These are phyloP conservation scores for Diorhabda elongata DNA, from an alignment of 1,140 invertebrate species.

Conservation along the genomic window DNA sequence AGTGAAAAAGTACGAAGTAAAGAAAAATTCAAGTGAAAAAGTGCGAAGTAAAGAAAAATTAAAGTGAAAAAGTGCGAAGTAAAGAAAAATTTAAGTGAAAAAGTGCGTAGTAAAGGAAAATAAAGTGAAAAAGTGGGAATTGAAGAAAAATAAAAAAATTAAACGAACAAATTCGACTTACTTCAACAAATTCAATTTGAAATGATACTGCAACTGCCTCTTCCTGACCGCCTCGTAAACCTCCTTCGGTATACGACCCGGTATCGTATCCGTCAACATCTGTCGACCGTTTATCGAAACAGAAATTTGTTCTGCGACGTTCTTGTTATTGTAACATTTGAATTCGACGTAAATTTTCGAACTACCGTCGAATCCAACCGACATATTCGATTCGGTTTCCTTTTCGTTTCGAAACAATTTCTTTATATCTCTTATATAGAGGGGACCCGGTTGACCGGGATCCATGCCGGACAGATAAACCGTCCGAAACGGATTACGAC, in stretches of 20 bases:
- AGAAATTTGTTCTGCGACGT: conserved; percentile 10
- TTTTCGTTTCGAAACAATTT: conserved; percentile 21
- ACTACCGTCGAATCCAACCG: conserved; percentile 61
- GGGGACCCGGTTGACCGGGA: conserved; percentile 59
- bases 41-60: too few species aligned
- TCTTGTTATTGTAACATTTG: conserved; percentile 35
- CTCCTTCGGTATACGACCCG: conserved; percentile 60
- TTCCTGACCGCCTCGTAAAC: conserved; percentile 79
- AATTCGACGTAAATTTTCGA: conserved; percentile 61
- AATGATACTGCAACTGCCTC: conserved; percentile 52
- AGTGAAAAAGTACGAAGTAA: too few species aligned
- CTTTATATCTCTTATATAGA: conserved; percentile 33
- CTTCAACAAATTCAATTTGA: conserved; percentile 53
- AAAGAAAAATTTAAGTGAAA: too few species aligned
- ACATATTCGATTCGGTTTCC: conserved; percentile 46
- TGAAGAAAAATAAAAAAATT: neutral
- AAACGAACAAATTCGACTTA: conserved; percentile 43
- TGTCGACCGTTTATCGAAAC: conserved; percentile 32
- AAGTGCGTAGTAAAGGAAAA: too few species aligned
- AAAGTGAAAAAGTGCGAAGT: too few species aligned
- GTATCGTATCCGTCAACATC: conserved; percentile 46
- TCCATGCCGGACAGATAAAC: conserved; percentile 62
- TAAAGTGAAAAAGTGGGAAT: too few species aligned
- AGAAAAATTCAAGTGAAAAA: too few species aligned
- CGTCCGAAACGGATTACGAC: conserved; percentile 70